A percentile compares a stretch with the other conserved stretches of the same genome.
Evolutionary conservation across 2,888 invertebrate genomes (phyloP).

Genomic region (Enchytraeus crypticus): DNA sequence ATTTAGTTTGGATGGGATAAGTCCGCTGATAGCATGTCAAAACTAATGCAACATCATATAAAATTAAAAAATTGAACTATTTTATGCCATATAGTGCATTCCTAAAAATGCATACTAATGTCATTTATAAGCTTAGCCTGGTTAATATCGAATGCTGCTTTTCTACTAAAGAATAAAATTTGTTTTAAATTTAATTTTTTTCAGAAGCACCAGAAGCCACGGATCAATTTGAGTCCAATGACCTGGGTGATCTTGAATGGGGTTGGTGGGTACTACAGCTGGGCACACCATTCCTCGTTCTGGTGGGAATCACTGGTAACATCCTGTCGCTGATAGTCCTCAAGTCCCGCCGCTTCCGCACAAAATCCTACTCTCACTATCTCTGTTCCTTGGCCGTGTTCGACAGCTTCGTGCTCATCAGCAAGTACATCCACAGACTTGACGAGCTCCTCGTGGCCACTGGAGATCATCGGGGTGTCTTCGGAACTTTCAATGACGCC

Average conservation of each 20-base stretch:
- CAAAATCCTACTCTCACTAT: conserved; percentile 43
- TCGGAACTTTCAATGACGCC: conserved; percentile 29
- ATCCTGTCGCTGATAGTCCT: conserved; percentile 38
- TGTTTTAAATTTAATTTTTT: too few relatives aligned
- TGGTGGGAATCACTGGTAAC: conserved; percentile 40
- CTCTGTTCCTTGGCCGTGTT: conserved; percentile 40
- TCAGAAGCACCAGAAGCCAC: too few relatives aligned
- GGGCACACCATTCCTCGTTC: conserved; percentile 34
- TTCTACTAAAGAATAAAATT: too few relatives aligned
- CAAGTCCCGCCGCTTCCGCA: conserved; percentile 35
- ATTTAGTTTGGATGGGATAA: too few relatives aligned
- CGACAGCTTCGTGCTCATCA: conserved; percentile 36
- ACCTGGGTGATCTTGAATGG: conserved; percentile 20
- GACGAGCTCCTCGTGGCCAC: conserved; percentile 10
- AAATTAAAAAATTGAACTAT: too few relatives aligned
- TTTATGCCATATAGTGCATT: too few relatives aligned
- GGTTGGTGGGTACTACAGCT: conserved; percentile 39
- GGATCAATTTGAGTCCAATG: too few relatives aligned
- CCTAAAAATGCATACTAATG: too few relatives aligned
- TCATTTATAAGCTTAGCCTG: too few relatives aligned
- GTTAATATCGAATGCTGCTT: too few relatives aligned
- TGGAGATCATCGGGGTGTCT: conserved; percentile 15
- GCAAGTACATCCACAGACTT: conserved; percentile 19
- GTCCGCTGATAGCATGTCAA: too few relatives aligned
- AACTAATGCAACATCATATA: too few relatives aligned